phyloP scores from a whole-genome alignment of 2,113 vertebrate species.

The Taxidea taxus region DNA sequence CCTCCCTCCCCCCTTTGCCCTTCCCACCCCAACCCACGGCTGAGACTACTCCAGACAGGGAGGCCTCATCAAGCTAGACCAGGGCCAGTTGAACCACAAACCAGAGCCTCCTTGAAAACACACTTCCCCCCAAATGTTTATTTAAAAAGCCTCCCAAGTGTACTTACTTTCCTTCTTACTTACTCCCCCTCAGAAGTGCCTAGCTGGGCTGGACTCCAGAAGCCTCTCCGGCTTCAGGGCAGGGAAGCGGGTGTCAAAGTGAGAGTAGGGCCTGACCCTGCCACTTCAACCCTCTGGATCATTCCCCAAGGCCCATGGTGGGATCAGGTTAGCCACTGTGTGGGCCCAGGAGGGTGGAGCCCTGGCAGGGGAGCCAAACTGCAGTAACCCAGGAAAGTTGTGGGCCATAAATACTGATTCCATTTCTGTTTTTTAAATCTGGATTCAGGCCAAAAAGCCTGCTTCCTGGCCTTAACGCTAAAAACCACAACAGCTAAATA shows the following conservation, averaged over 20 bases:
- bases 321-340: slow-evolving; percentile 2
- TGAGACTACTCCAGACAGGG: background rate
- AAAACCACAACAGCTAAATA: slow-evolving; percentile 59
- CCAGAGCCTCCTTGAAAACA: slow-evolving; percentile 22
- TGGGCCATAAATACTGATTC: slow-evolving; percentile 63
- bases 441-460: slow-evolving; percentile 44
- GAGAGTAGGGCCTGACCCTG: slow-evolving; percentile 57
- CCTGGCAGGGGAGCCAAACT: background rate
- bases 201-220: slow-evolving; percentile 49
- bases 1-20: too few relatives aligned
- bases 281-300: background rate
- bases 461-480: slow-evolving; percentile 36
- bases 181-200: background rate
- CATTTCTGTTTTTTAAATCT: slow-evolving; percentile 63
- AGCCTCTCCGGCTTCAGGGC: slow-evolving; percentile 30
- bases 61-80: background rate
- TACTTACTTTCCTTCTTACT: background rate
- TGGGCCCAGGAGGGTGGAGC: background rate
- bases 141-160: slow-evolving; percentile 52
- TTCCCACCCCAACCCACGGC: background rate
- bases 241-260: slow-evolving; percentile 51
- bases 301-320: background rate
- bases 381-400: background rate
- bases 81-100: slow-evolving; percentile 8
- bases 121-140: slow-evolving; percentile 39